Conservation (phyloP, 23 tunicate species). For the Phallusia fumigata region DNA sequence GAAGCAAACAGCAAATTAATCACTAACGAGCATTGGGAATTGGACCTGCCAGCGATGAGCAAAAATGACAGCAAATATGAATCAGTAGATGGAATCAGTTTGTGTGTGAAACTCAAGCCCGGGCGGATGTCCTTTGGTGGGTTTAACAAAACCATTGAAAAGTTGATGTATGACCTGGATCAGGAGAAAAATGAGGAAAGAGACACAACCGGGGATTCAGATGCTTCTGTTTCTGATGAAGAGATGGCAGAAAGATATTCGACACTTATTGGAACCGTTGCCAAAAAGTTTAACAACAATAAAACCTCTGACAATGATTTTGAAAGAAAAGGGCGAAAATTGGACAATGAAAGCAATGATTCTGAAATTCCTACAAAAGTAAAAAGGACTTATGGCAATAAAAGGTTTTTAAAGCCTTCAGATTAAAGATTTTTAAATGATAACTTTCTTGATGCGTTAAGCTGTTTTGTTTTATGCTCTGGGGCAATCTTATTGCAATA, state of each 20-base stretch:
- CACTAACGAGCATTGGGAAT: conserved; percentile 83
- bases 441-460: too few relatives aligned
- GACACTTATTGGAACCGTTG: conserved; percentile 61
- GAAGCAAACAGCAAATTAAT: conserved; percentile 32
- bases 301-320: conserved; percentile 2
- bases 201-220: conserved; percentile 24
- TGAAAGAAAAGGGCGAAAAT: conserved; percentile 9
- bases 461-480: too few relatives aligned
- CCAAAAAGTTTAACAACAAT: conserved; percentile 39
- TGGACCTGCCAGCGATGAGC: conserved; percentile 52
- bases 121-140: conserved; percentile 76
- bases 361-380: neutral
- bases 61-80: conserved; percentile 43
- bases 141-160: conserved; percentile 71
- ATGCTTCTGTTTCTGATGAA: conserved; percentile 69
- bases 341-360: neutral
- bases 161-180: conserved; percentile 42
- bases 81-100: conserved; percentile 12
- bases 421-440: neutral
- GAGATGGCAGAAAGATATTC: conserved; percentile 84
- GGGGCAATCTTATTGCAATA: too few relatives aligned
- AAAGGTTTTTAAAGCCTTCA: conserved; percentile 2
- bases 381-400: neutral
- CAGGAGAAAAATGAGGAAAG: neutral
- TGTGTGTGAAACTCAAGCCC: conserved; percentile 27